Conservation (phyloP, 2,113 vertebrate genomes). For the Anoura caudifer region DNA sequence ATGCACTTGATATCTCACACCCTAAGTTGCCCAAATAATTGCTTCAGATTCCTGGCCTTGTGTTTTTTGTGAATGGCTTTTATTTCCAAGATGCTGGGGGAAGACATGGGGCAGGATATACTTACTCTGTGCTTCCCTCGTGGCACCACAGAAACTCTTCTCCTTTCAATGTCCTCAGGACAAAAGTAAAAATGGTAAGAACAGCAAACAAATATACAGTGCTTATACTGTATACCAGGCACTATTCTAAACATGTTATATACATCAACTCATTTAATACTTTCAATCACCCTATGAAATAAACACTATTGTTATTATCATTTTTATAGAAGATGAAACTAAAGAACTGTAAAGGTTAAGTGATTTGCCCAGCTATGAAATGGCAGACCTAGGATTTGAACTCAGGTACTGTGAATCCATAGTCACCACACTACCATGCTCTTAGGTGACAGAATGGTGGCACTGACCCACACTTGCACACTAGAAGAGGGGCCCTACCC, state of each 20-base stretch:
- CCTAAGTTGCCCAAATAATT: background rate
- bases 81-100: background rate
- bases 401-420: background rate
- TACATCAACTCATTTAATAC: background rate
- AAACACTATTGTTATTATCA: background rate
- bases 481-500: background rate
- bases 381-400: background rate
- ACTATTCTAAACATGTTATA: background rate
- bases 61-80: slow-evolving; percentile 1
- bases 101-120: background rate
- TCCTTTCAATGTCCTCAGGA: background rate
- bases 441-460: background rate
- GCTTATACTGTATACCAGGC: background rate
- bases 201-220: background rate
- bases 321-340: slow-evolving; percentile 23
- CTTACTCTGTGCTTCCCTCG: background rate
- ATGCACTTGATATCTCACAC: background rate
- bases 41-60: background rate
- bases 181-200: slow-evolving; percentile 3
- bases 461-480: background rate
- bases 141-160: background rate
- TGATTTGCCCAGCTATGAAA: background rate
- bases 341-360: background rate
- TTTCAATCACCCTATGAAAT: background rate
- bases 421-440: background rate